Conservation (phyloP, 1,140 invertebrate species). For the Penaeus japonicus region DNA sequence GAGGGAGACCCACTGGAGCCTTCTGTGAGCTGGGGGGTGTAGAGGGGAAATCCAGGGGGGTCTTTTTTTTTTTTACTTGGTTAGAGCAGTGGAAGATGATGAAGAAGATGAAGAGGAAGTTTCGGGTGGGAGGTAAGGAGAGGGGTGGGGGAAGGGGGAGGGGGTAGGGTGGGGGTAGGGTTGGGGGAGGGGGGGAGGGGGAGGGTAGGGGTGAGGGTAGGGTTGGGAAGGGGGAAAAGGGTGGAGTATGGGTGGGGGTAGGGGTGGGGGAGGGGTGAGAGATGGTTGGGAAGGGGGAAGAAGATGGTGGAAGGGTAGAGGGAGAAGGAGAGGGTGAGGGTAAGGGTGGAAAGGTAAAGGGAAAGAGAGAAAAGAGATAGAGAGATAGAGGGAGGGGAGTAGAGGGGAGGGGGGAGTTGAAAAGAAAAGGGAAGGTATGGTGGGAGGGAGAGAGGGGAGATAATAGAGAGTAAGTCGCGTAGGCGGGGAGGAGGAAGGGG, state of each 20-base stretch:
- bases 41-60: background rate
- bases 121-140: too few relatives aligned
- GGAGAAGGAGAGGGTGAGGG: background rate
- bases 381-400: background rate
- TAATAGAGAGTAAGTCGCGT: background rate
- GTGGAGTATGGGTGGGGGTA: background rate
- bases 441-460: background rate
- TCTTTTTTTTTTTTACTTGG: too few relatives aligned
- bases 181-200: background rate
- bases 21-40: constrained; percentile 54
- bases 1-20: constrained; percentile 52
- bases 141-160: background rate
- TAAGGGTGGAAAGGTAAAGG: background rate
- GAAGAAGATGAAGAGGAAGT: too few relatives aligned
- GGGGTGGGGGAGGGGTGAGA: background rate
- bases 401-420: background rate
- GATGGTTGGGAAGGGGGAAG: background rate
- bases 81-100: background rate
- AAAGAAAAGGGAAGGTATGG: too few relatives aligned
- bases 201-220: too few relatives aligned
- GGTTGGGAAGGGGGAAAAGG: too few relatives aligned
- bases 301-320: background rate
- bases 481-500: background rate
- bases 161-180: too few relatives aligned
- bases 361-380: background rate